Evolutionary conservation across 64 coral and sea anemone genomes (phyloP), one percentile per base, ranked within the genome.

Genomic region (Stichodactyla helianthus): DNA sequence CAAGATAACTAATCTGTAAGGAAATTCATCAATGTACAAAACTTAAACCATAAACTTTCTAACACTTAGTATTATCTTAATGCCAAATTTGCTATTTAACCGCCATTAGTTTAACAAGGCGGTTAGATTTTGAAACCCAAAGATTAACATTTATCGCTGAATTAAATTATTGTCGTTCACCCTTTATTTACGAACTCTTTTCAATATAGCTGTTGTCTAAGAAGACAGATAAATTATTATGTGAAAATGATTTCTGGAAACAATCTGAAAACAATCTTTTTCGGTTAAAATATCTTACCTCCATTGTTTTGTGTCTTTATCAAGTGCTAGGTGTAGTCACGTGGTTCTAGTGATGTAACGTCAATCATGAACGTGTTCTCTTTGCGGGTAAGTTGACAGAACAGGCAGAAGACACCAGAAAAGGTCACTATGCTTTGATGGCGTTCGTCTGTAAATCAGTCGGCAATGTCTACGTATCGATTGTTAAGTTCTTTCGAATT

Each of bases 341-440:
- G 51, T 81, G 78, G 35, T 51, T 52, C 5, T 9, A 81, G 78
- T 81, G 78, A 81, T 81, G 78, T 81, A 51, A 81, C 54, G 78
- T 19, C 50, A 81, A 44, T 51, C 4, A 26, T 1, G 68, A 65
- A 65, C 5, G 13, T 81, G 50, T 81, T 74, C 68, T 28, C n/a
- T 31, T 31, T 74, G 25, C 68, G 26, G 68, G 68, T 74, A 74
- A 74, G 26, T 27, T 74, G 52, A 81, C 62, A 52, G 14, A 12
- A 28, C 35, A 44, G 35, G 35, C 35, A 44, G 35, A 44, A 44
- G 35, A 53, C 78, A 81, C 78, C 78, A 81, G 78, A 54, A 81
- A 14, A 81, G 78, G 78, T 81, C 78, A 15, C 50, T n/a, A 81
- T 81, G 78, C 50, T 81, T 11, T 52, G 78, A 9, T 78, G 28